Percentiles rank a stretch among this genome's conserved stretches.
Conservation (phyloP, 2,113 vertebrate genomes). For the Physeter macrocephalus region DNA sequence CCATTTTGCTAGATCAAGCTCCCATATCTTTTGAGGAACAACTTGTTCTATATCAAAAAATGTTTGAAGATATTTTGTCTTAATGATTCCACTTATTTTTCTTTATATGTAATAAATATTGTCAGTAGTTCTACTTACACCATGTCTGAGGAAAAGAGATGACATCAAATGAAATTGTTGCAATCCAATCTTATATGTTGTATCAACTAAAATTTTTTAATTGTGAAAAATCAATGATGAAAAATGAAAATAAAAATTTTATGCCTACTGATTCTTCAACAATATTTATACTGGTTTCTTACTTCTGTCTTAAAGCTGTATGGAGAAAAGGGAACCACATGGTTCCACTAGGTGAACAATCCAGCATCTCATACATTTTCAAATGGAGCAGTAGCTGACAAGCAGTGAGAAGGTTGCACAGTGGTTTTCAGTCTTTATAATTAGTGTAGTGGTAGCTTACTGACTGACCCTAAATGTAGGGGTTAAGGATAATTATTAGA, state of each 20-base stretch:
- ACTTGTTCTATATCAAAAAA: not conserved
- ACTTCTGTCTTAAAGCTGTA: not conserved
- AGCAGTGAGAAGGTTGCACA: not conserved
- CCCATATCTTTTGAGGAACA: constrained; percentile 48
- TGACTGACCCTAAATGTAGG: not conserved
- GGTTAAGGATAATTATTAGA: not conserved
- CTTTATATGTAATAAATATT: not conserved
- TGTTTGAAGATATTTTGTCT: constrained; percentile 5
- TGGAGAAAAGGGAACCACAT: not conserved
- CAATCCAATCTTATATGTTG: not conserved
- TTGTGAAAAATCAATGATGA: not conserved
- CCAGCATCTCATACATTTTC: not conserved
- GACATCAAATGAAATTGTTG: not conserved
- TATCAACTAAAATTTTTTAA: not conserved
- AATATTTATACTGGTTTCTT: not conserved
- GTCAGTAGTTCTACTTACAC: constrained; percentile 24
- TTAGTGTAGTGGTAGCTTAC: not conserved
- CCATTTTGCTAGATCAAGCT: constrained; percentile 30
- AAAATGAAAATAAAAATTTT: constrained; percentile 9
- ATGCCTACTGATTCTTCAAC: not conserved
- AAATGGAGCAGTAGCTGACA: not conserved
- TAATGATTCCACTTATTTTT: constrained; percentile 39
- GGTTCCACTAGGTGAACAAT: not conserved
- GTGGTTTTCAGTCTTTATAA: not conserved
- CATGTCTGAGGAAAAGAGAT: not conserved